Percentiles rank a stretch among this genome's conserved stretches.
Conservation (phyloP, 2,113 vertebrate genomes). For the Garra rufa region DNA sequence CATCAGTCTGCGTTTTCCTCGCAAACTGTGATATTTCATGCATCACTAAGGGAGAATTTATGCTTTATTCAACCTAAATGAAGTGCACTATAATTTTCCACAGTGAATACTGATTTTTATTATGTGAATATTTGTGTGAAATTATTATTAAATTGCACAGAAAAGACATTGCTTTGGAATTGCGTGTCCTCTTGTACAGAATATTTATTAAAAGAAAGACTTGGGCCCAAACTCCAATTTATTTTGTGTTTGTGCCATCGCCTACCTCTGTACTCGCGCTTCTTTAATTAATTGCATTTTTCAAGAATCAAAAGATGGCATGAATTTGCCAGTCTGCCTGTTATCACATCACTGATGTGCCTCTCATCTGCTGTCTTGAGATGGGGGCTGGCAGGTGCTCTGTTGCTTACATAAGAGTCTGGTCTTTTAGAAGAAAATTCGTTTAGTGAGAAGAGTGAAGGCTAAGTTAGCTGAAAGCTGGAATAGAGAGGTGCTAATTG, state of each 20-base stretch:
- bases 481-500: constrained; percentile 36
- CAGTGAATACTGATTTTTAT: constrained; percentile 14
- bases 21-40: not conserved
- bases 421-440: constrained; percentile 15
- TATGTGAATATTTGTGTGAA: not conserved
- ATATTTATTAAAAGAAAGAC: constrained; percentile 17
- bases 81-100: not conserved
- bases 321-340: constrained; percentile 21
- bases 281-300: constrained; percentile 31
- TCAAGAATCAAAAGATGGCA: constrained; percentile 15
- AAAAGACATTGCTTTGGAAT: not conserved
- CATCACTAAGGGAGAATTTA: not conserved
- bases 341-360: constrained; percentile 13
- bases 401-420: constrained; percentile 43
- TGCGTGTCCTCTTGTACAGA: not conserved
- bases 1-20: not conserved
- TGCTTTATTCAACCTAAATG: not conserved
- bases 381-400: constrained; percentile 37
- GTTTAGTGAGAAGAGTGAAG: constrained; percentile 21
- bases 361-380: constrained; percentile 33
- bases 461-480: constrained; percentile 34
- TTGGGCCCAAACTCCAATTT: not conserved
- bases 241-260: constrained; percentile 22
- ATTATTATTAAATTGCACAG: constrained; percentile 8
- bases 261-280: not conserved